phyloP scores from a whole-genome alignment of 2,888 invertebrate species.

The Homarus gammarus region DNA sequence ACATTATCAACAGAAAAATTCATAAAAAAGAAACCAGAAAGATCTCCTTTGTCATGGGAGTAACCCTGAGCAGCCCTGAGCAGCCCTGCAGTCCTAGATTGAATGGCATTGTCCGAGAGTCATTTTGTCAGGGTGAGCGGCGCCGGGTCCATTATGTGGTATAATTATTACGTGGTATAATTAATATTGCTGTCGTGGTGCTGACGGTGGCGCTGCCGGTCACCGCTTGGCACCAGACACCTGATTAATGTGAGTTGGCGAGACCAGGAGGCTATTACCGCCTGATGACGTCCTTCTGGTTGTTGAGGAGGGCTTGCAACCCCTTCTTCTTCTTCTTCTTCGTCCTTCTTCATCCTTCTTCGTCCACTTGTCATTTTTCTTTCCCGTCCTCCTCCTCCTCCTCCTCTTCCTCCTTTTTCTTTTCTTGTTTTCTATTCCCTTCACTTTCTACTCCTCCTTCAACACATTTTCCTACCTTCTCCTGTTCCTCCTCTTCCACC shows the following conservation, averaged over 20 bases:
- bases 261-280: not conserved
- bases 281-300: not conserved
- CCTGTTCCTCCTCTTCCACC: no score
- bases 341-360: not conserved
- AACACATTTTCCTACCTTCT: no score
- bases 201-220: constrained; percentile 41
- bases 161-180: constrained; percentile 48
- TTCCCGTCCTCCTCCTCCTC: not conserved
- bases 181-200: constrained; percentile 47
- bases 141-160: constrained; percentile 16
- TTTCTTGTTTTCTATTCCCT: no score
- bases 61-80: not conserved
- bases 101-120: constrained; percentile 28
- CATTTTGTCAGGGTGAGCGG: not conserved
- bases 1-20: no score
- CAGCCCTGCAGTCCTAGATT: no score
- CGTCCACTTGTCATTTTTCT: not conserved
- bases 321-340: not conserved
- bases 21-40: constrained; percentile 6
- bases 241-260: not conserved
- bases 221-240: not conserved
- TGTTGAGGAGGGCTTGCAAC: no score
- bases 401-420: not conserved
- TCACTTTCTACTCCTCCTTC: no score
- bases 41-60: constrained; percentile 19